These are phyloP conservation scores for Nemoura dubitans DNA, from an alignment of 2,888 invertebrate genomes.

Conservation along the genomic window DNA sequence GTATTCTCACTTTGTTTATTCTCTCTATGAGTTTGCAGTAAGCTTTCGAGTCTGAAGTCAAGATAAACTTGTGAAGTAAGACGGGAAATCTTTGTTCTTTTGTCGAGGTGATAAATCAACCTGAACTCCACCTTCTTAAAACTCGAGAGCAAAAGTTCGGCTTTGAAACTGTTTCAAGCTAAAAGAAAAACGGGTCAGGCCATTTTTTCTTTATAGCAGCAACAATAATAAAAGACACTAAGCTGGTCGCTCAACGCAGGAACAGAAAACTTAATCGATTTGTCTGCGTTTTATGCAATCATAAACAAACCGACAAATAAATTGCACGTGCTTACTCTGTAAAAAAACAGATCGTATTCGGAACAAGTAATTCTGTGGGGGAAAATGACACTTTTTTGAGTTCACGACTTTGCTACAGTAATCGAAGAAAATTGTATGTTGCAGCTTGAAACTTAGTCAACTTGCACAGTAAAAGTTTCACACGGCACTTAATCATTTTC, in stretches of 20 bases:
- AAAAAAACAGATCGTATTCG: background rate
- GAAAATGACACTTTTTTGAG: background rate
- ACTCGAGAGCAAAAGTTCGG: constrained; percentile 29
- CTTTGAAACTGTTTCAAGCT: constrained; percentile 34
- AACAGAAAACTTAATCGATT: constrained; percentile 19
- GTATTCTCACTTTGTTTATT: constrained; percentile 24
- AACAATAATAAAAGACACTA: constrained; percentile 28
- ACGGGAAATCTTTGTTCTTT: constrained; percentile 32
- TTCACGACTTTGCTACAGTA: constrained; percentile 1
- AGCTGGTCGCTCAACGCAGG: constrained; percentile 18
- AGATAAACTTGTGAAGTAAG: constrained; percentile 17
- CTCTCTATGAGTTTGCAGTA: constrained; percentile 3
- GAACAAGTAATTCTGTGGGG: background rate
- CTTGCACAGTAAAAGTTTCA: background rate
- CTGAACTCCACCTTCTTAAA: constrained; percentile 32
- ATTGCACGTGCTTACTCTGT: background rate
- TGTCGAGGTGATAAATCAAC: constrained; percentile 36
- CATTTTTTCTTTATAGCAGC: constrained; percentile 32
- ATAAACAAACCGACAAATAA: constrained; percentile 29
- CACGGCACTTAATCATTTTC: constrained; percentile 19
- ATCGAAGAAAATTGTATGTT: constrained; percentile 1
- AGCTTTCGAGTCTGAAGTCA: constrained; percentile 26
- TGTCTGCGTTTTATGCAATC: constrained; percentile 21
- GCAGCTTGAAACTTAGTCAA: constrained; percentile 14
- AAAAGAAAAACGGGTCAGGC: constrained; percentile 18